Base-by-base conservation (phyloP, 1,140 invertebrate species). In the Dufourea novaeangliae region DNA sequence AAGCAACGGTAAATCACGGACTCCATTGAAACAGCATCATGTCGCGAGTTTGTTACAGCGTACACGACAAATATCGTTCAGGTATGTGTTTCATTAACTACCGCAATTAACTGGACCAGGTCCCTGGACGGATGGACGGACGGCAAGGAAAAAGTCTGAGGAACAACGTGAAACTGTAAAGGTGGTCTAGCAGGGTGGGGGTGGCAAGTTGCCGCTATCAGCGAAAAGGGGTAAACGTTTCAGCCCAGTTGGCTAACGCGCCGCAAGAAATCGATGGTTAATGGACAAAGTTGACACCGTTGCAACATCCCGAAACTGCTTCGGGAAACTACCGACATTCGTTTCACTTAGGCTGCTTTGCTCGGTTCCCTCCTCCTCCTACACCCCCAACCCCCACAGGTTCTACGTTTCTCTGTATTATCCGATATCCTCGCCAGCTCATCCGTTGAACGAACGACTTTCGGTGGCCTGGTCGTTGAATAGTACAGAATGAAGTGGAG, bases 201-300 rank as follows among this genome's bases (percentile, higher is more conserved):
- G n/a, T n/a, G n/a, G n/a, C n/a, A 78, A 78, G 54, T 78, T 78
- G 52, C 44, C 32, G 69, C 27, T 78, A 73, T 64, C 46, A 52
- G 69, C 14, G 63, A 27, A 75, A 68, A 62, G 63, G 74, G 74
- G 64, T 80, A 61, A 76, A 77, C 77, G 67, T 27, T 78, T 81
- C 68, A 72, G 61, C 52, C 62, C 68, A 67, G 75, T 78, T 81
- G 63, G 62, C 72, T 64, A 83, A 78, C 74, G 62, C 68, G 62
- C 66, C 63, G 76, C 66, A 72, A 79, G 69, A 84, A 84, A 84
- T 84, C 80, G 80, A 84, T 84, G 64, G 80, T 84, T 84, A 84
- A 84, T 82, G 80, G 80, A 84, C 77, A 80, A 84, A 82, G 80
- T 84, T 82, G 83, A 82, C 83, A 84, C 63, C 68, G 71, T 84